Percentiles rank a stretch among this genome's conserved stretches.
Conservation (phyloP, 2,888 invertebrate genomes). For the Eupelmus urozonus region DNA sequence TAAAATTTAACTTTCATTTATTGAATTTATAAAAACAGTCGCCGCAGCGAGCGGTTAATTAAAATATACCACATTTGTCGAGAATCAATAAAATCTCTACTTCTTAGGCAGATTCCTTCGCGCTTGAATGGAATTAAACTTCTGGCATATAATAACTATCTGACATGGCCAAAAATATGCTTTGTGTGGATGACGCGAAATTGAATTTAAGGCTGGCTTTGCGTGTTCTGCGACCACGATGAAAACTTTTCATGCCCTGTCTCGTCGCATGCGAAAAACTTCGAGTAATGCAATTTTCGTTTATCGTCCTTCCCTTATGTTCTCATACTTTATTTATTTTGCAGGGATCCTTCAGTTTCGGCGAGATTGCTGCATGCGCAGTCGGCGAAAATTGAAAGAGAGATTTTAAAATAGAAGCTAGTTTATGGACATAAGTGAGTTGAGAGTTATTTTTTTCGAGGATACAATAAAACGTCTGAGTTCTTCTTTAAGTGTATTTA, state of each 20-base stretch:
- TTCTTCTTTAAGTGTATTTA: too few species aligned
- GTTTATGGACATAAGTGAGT: too few species aligned
- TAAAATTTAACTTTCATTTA: too few species aligned
- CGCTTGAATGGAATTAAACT: too few species aligned
- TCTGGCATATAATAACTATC: not conserved
- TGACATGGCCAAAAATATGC: not conserved
- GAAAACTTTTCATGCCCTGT: constrained; percentile 10
- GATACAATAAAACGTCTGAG: too few species aligned
- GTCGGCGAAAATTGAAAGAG: constrained; percentile 20
- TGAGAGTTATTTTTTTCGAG: too few species aligned
- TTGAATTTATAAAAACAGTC: too few species aligned
- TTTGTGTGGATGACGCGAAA: not conserved
- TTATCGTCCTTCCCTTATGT: constrained; percentile 24
- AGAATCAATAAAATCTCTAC: too few species aligned
- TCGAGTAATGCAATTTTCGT: constrained; percentile 39
- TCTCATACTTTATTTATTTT: constrained; percentile 36
- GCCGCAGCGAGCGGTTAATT: too few species aligned
- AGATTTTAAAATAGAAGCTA: not conserved
- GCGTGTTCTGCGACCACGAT: not conserved
- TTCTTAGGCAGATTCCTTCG: too few species aligned
- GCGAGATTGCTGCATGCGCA: not conserved
- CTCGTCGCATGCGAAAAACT: not conserved
- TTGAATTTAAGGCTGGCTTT: not conserved
- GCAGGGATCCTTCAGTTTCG: not conserved
- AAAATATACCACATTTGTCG: too few species aligned